Evolutionary conservation across 2,797 vertebrate species (phyloP), one percentile per base, ranked within the genome.

Genomic region (Epinephelus awoara): DNA sequence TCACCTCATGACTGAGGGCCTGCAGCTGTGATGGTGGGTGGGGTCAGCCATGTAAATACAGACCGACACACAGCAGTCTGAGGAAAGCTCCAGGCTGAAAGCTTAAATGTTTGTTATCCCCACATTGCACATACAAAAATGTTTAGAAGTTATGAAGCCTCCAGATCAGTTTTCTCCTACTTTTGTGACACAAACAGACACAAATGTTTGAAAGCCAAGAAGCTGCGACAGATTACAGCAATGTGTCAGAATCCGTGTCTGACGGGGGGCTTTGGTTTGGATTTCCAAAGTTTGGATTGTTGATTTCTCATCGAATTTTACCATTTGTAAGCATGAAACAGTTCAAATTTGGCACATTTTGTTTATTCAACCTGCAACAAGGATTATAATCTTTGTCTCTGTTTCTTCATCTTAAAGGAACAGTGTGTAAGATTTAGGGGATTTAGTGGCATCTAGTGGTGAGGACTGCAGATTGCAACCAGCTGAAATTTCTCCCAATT

Each of bases 21-120:
- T 79, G 75, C 85, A 79, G 81, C 66, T 75, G 70, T 46, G 57
- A 11, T 2, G 18, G 65, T 13, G 76, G 64, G 75, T 3, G 46
- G 38, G 54, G 67, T 54, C 77, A 27, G 10, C 8, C 14, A 1
- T 27, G 62, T 54, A 49, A 79, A 62, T 25, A 38, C 7, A 59
- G 72, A 38, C 38, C 38, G 46, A 29, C 44, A 38, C 29, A 27
- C 40, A 19, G 21, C 70, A 54, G 34, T 25, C 23, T 67, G 29
- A 11, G 15, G 58, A 42, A 21, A 14, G 21, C n/a, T 17, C 0
- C 17, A 59, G 5, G 34, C 50, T 42, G 14, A 7, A 6, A 4
- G 1, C 14, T 2, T 10, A 52, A 56, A 29, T 42, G 13, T 40
- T 52, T 49, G 25, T 10, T 1, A 15, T 1, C 1, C 3, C 2